Base-by-base conservation (phyloP, 2,113 vertebrate genomes). In the Oreochromis aureus region DNA sequence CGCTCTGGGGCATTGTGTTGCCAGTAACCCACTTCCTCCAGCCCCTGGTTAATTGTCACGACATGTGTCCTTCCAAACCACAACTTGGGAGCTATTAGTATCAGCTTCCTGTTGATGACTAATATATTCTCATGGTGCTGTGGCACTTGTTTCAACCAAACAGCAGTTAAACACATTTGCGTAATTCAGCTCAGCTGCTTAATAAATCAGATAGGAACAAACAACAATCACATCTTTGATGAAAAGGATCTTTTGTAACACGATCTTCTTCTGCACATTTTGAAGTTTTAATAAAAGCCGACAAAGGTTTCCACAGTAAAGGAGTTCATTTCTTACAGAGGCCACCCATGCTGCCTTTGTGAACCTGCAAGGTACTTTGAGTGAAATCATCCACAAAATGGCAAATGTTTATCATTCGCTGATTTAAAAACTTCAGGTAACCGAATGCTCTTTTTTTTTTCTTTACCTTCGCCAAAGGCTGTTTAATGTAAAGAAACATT, bases 61-160 rank as follows among this genome's bases (percentile, higher is more conserved):
- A 93, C 93, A 89, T 93, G 89, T 91, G 93, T 95, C 94, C 85
- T 85, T 88, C 78, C 78, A 81, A 88, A 92, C 90, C 90, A 63
- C 91, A 91, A 87, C 87, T 85, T 88, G 73, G 84, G 89, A 89
- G 81, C 85, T 36, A 84, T 93, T 88, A 91, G 86, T 69, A 79
- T 86, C 82, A 41, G 59, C 81, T 90, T 94, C 94, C 91, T 92
- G 91, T 91, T 82, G 83, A 87, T 90, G 88, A 87, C 82, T 86
- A 86, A 90, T 85, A 73, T 48, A 30, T 73, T 85, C 36, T 18
- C 84, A 66, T 51, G 54, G 59, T 6, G 79, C 76, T 61, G 82
- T 56, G 87, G 71, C 79, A 81, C 71, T 83, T 8, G 11, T 69
- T 82, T 82, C 32, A 78, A 48, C 39, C 44, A 10, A 86, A 22